These are phyloP conservation scores for Diaprepes abbreviatus DNA, from an alignment of 2,888 invertebrate species.

Conservation along the genomic window DNA sequence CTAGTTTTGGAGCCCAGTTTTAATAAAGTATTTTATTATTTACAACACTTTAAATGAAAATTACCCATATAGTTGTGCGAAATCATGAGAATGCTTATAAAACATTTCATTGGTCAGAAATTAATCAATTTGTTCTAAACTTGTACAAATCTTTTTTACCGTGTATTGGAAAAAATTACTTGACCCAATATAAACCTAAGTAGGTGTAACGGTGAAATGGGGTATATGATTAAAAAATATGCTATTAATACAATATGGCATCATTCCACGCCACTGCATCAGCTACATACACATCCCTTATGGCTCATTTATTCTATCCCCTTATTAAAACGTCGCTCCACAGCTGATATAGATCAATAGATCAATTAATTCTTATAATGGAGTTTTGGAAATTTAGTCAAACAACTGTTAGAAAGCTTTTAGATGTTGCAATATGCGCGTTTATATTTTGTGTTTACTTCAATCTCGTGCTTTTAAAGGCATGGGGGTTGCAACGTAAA, in stretches of 20 bases:
- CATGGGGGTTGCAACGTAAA: neutral
- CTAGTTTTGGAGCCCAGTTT: too few relatives aligned
- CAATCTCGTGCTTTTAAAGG: neutral
- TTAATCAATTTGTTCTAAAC: too few relatives aligned
- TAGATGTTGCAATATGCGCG: slow-evolving; percentile 3
- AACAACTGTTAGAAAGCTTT: slow-evolving; percentile 23
- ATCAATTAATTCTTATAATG: slow-evolving; percentile 20
- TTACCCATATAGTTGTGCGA: too few relatives aligned
- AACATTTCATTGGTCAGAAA: too few relatives aligned
- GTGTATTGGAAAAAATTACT: too few relatives aligned
- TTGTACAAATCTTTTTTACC: too few relatives aligned
- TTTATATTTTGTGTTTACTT: slow-evolving; percentile 6
- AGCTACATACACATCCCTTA: slow-evolving; percentile 6
- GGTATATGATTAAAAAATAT: neutral
- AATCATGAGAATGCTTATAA: too few relatives aligned
- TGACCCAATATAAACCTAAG: too few relatives aligned
- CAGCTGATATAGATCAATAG: slow-evolving; percentile 31
- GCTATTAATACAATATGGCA: too few relatives aligned
- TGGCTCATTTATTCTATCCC: neutral
- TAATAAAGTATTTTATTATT: too few relatives aligned
- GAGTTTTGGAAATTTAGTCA: slow-evolving; percentile 12
- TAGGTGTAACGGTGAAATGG: too few relatives aligned
- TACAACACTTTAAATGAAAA: too few relatives aligned
- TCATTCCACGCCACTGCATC: neutral
- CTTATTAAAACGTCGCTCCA: slow-evolving; percentile 11